Evolutionary conservation across 2,113 vertebrate genomes (phyloP), one percentile per base, ranked within the genome.

Genomic region (Urocitellus parryii): DNA sequence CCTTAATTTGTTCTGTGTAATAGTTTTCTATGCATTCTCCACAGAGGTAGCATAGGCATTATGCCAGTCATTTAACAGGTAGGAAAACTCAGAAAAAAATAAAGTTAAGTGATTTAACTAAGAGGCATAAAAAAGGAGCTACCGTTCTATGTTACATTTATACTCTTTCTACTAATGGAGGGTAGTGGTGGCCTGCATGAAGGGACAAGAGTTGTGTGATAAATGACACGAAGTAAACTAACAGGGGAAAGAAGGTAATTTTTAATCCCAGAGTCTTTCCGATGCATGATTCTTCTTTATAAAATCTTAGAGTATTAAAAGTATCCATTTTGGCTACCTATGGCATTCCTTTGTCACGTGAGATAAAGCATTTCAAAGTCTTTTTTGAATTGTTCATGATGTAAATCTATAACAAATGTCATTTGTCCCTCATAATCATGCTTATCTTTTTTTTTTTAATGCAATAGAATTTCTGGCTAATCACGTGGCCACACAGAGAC

Each of bases 251-350:
- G 48, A 83, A n/a, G 14, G 34, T n/a, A 87, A 39, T 72, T 45
- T 85, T 88, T 88, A 82, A 85, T 12, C 25, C 18, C 34, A 48
- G 8, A 95, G 70, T 76, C 32, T 89, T 51, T 89, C 20, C 92
- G 45, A 25, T 8, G 39, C 0, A 56, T 0, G 13, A 45, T 51
- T 88, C 70, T 78, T 53, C 29, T 45, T n/a, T 63, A 45, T 76
- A 97, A 95, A 94, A 70, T 63, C 39, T 63, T 77, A 67, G 7
- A 90, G 5, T 82, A 86, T 56, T 78, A 53, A 90, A 86, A 79
- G 0, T 63, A 39, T 29, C 11, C 24, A 51, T 45, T 53, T 51
- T 85, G n/a, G 27, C 25, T 85, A 42, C 5, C 22, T 12, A 16
- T 68, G 9, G 1, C 45, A 70, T 88, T 1, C 34, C 16, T 91